Evolutionary conservation across 2,797 vertebrate species (phyloP), one percentile per base, ranked within the genome.

Genomic region (Todus mexicanus): DNA sequence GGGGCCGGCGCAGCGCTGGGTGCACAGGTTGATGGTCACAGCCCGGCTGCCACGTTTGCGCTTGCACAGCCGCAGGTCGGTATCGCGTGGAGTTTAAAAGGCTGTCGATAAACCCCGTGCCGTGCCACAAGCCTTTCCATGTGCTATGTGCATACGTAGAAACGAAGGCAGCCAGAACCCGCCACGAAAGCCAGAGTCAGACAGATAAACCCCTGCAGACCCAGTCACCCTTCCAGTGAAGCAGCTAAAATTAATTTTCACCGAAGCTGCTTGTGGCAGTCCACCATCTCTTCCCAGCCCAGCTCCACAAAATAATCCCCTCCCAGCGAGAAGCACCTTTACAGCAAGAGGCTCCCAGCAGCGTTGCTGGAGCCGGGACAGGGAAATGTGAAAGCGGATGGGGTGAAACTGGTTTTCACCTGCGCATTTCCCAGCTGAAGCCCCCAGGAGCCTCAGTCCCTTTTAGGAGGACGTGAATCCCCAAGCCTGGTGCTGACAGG

Each of bases 1-100:
- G 6, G 40, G 81, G 31, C 33, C 45, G 47, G 71, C 43, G 1
- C 1, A 1, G 71, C 0, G 0, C 83, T 7, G 12, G 64, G 68
- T 38, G 43, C 75, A 21, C 64, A 29, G 68, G 84, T 65, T 59
- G 81, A 63, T 19, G 83, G 47, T 37, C 84, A 45, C 5, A 5
- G 74, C 84, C 51, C 61, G 6, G 57, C 56, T 80, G 85, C 73
- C 73, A 43, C 12, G 2, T 84, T 63, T 60, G 48, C 76, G 71
- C 40, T 82, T 59, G 53, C 75, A 76, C 31, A 73, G 21, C 25
- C 23, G 47, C 72, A 64, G 65, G 40, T 18, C 21, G 51, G 51
- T 63, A 23, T 56, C 11, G 5, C 2, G 1, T 50, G 79, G 59
- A 13, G 76, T 61, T 91, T 59, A 18, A 69, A 88, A 82, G 40